A percentile compares a stretch with the other conserved stretches of the same genome.
Conservation (phyloP, 2,113 vertebrate species). For the Varanus salvator region DNA sequence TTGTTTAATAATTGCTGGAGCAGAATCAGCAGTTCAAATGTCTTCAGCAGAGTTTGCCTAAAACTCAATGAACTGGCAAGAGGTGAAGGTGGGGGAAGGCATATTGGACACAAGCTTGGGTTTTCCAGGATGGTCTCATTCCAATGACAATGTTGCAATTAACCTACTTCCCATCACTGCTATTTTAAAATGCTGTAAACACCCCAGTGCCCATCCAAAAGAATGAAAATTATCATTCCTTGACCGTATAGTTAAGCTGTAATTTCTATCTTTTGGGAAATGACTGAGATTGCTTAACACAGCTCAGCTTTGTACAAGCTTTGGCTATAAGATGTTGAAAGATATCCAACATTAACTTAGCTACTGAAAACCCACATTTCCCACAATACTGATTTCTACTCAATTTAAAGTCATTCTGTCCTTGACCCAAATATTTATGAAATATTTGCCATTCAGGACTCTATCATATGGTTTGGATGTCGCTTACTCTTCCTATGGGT, state of each 20-base stretch:
- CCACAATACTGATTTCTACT: slow-evolving; percentile 33
- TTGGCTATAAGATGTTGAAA: slow-evolving; percentile 3
- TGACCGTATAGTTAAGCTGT: accelerated
- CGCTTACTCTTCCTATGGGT: slow-evolving; percentile 61
- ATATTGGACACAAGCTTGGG: neutral
- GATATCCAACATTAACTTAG: neutral
- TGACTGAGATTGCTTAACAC: neutral
- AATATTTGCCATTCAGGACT: slow-evolving; percentile 33
- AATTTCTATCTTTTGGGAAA: accelerated
- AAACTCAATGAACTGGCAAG: slow-evolving; percentile 32
- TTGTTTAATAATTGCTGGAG: neutral
- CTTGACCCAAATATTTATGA: slow-evolving; percentile 40
- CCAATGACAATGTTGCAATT: accelerated
- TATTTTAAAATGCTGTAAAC: neutral
- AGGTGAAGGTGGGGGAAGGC: neutral
- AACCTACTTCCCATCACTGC: neutral
- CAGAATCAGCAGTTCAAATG: neutral
- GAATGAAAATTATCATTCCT: neutral
- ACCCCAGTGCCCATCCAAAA: neutral
- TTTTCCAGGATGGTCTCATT: neutral
- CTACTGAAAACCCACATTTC: neutral
- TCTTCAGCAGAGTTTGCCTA: neutral
- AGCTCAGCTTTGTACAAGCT: slow-evolving; percentile 25
- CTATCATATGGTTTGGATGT: slow-evolving; percentile 56
- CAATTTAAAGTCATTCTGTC: slow-evolving; percentile 29